These are phyloP conservation scores for Notoglanidium macrostoma DNA, from an alignment of 2,797 vertebrate genomes.

Conservation along the genomic window DNA sequence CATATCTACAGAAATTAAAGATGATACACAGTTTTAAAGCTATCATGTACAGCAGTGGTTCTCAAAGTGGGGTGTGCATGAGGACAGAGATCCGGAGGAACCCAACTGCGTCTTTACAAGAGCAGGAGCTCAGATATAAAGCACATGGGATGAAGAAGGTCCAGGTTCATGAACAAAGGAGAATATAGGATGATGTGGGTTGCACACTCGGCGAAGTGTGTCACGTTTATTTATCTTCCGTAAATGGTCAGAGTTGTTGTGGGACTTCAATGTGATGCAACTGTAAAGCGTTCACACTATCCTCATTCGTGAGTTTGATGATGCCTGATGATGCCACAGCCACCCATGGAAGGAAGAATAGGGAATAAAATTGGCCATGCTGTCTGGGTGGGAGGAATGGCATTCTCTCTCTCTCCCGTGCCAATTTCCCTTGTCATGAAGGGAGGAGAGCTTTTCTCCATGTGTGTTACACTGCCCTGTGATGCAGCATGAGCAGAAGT, in stretches of 20 bases:
- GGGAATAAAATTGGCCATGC: neutral
- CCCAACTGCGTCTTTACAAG: neutral
- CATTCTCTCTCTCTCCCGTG: neutral
- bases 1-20: neutral
- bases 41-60: neutral
- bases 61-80: neutral
- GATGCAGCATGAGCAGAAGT: neutral
- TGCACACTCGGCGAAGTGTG: neutral
- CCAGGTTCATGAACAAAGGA: neutral
- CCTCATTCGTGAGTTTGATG: neutral
- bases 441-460: neutral
- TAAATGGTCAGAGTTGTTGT: neutral
- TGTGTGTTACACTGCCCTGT: neutral
- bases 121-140: neutral
- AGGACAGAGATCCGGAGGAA: neutral
- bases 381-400: neutral
- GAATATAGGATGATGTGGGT: neutral
- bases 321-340: too few species aligned
- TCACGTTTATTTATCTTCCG: too few species aligned
- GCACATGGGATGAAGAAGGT: neutral
- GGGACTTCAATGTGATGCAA: neutral
- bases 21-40: neutral
- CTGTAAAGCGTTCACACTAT: neutral
- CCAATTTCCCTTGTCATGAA: neutral
- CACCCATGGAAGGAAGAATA: neutral